A percentile compares a stretch with the other conserved stretches of the same genome.
Conservation (phyloP, 2,888 invertebrate species). For the Plebejus argus region DNA sequence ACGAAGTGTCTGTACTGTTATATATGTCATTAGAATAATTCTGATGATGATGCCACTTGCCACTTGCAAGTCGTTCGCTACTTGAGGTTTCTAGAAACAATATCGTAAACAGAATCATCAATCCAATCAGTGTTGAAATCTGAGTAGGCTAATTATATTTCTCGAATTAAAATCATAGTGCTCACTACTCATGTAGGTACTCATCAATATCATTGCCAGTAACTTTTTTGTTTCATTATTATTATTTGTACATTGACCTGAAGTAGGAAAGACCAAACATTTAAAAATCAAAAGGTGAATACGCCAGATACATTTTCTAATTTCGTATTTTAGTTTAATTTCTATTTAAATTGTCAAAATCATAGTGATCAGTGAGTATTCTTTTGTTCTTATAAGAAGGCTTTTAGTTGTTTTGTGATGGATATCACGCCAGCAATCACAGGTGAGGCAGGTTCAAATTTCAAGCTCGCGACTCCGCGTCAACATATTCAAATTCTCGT, state of each 20-base stretch:
- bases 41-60: neutral
- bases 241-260: neutral
- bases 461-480: slow-evolving; percentile 14
- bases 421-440: slow-evolving; percentile 14
- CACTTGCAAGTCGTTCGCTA: neutral
- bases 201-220: neutral
- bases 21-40: slow-evolving; percentile 2
- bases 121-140: neutral
- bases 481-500: slow-evolving; percentile 26
- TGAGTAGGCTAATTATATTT: neutral
- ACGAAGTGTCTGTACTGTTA: neutral
- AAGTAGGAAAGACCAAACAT: neutral
- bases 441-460: slow-evolving; percentile 24
- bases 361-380: neutral
- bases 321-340: neutral
- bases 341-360: neutral
- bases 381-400: neutral
- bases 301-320: neutral
- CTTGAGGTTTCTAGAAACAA: neutral
- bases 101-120: slow-evolving; percentile 1
- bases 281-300: neutral
- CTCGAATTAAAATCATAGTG: neutral
- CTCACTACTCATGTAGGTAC: neutral
- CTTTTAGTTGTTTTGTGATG: slow-evolving; percentile 1
- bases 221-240: neutral